Base-by-base conservation (phyloP, 2,113 vertebrate genomes). In the Anguilla rostrata region DNA sequence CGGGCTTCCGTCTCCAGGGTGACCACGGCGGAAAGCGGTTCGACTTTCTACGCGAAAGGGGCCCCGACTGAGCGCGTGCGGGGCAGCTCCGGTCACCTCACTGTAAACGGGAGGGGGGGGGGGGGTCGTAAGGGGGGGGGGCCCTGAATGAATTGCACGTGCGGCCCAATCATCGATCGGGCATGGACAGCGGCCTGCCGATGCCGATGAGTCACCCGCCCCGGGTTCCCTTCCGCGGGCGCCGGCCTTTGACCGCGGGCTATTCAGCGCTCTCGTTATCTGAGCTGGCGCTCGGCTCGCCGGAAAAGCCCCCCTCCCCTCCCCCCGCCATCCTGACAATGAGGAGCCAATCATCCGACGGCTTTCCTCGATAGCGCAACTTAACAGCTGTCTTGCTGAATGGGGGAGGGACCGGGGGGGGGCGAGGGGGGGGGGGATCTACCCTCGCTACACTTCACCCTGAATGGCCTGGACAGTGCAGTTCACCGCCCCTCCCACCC, bases 101-200 rank as follows among this genome's bases (percentile, higher is more conserved):
- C 94, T 94, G 94, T 95, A 96, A 95, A 95, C 93, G 93, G 92
- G 92, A 90, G 93, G 90, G 88, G 88, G 91, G 12, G 18, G 40
- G 46, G 46, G 46, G 78, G 26, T 46, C 7, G 91, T 86, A 92
- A 93, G 90, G 94, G 96, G 94, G 95, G 97, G 92, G 92, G 92
- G 94, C 94, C 85, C 92, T 96, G 94, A 95, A 97, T 92, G 95
- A 97, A 96, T 97, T 96, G 97, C 95, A 95, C 95, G 96, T 96
- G 94, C 91, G 86, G 93, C 88, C 86, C 43, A 75, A 89, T 91
- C 96, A 97, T 97, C 86, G 96, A 98, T 95, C 94, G 2, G 87
- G 84, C 92, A 94, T 96, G 95, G 95, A 95, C 95, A 94, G 93
- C 3, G 60, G 93, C 90, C 89, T 91, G 92, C 91, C 92, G 89